These are phyloP conservation scores for Alligator sinensis DNA, from an alignment of 2,113 vertebrate genomes.

Conservation along the genomic window DNA sequence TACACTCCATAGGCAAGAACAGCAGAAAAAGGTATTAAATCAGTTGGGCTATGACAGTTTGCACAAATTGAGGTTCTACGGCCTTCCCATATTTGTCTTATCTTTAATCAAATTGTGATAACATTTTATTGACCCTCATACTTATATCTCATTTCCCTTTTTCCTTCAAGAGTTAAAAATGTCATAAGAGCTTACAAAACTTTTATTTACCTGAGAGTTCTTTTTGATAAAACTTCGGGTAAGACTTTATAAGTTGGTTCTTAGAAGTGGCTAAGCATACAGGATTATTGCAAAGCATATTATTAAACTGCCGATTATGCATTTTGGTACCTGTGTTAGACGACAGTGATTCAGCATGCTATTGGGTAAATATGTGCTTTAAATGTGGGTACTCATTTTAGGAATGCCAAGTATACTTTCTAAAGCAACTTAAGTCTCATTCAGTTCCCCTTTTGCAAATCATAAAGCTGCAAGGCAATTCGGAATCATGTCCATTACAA, in stretches of 20 bases:
- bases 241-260: not conserved
- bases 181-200: not conserved
- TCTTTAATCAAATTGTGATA: not conserved
- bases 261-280: not conserved
- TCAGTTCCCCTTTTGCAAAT: not conserved
- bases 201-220: not conserved
- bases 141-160: not conserved
- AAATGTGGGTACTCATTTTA: not conserved
- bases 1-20: not conserved
- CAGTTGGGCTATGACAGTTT: not conserved
- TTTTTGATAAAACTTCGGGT: slow-evolving; percentile 11
- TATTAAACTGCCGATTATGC: slow-evolving; percentile 18
- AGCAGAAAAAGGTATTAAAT: slow-evolving; percentile 15
- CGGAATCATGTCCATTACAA: not conserved
- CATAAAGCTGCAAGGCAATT: not conserved
- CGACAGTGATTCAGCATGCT: not conserved
- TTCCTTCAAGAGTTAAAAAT: not conserved
- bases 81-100: not conserved
- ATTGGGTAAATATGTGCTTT: slow-evolving; percentile 21
- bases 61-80: not conserved
- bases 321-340: not conserved
- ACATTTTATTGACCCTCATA: not conserved
- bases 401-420: not conserved
- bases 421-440: not conserved
- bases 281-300: slow-evolving; percentile 7